phyloP scores from a whole-genome alignment of 2,113 vertebrate species.

The Smithornis capensis region DNA sequence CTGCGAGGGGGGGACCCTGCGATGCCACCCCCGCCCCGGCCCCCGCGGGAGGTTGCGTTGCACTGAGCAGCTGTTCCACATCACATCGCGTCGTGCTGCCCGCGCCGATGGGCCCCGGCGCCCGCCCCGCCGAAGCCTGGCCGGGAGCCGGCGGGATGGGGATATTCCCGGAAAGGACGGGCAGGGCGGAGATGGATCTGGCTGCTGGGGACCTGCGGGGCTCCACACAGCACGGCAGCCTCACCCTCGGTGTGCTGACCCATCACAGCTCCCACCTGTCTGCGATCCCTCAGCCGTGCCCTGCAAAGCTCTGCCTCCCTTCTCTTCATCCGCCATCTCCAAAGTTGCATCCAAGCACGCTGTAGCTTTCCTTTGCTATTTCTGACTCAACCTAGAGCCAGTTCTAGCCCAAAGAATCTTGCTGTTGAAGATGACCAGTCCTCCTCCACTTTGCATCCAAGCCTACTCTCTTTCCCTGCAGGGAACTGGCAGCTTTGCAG shows the following conservation, averaged over 20 bases:
- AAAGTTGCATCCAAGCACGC: not conserved
- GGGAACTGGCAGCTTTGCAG: not conserved
- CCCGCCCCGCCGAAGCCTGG: fast-evolving
- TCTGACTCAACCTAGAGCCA: not conserved
- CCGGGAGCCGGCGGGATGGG: not conserved
- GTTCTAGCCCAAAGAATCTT: not conserved
- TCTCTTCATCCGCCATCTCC: not conserved
- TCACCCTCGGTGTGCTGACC: fast-evolving
- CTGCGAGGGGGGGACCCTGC: not conserved
- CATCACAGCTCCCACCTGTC: fast-evolving
- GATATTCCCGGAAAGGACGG: fast-evolving
- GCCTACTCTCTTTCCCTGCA: not conserved
- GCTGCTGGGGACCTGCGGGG: fast-evolving
- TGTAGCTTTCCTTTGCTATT: not conserved
- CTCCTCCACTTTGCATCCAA: not conserved
- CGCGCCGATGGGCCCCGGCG: not conserved
- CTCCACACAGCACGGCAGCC: fast-evolving
- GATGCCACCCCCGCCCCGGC: not conserved
- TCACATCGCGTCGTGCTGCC: not conserved
- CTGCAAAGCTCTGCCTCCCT: not conserved
- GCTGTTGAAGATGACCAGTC: not conserved
- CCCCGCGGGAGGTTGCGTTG: not conserved
- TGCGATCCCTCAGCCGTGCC: fast-evolving
- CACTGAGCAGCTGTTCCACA: constrained; percentile 47
- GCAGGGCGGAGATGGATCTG: fast-evolving